Percentiles rank a stretch among this genome's conserved stretches.
phyloP scores from a whole-genome alignment of 2,797 vertebrate species.

The Pangasius djambal region DNA sequence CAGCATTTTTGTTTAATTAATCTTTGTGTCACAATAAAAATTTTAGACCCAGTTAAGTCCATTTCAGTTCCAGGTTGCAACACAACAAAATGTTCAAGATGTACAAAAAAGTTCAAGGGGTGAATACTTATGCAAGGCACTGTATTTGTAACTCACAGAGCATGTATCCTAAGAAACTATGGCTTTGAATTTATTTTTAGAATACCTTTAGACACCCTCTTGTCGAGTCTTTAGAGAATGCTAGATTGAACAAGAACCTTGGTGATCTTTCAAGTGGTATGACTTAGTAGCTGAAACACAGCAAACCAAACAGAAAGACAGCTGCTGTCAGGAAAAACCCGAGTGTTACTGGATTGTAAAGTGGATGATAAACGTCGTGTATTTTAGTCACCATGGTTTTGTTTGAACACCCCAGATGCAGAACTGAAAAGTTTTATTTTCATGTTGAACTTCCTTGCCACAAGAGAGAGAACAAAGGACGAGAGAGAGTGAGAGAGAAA shows the following conservation, averaged over 20 bases:
- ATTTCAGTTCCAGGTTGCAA: background rate
- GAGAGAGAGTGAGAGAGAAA: background rate
- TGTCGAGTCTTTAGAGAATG: background rate
- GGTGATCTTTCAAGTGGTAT: background rate
- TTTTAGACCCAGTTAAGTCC: background rate
- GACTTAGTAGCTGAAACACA: background rate
- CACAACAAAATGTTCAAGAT: background rate
- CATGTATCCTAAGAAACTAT: background rate
- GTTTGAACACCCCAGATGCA: background rate
- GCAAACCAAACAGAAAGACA: background rate
- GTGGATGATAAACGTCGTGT: background rate
- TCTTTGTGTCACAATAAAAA: background rate
- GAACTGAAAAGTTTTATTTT: constrained; percentile 8
- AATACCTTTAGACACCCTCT: background rate
- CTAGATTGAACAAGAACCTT: background rate
- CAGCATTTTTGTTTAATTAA: background rate
- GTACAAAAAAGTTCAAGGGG: background rate
- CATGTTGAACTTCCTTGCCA: background rate
- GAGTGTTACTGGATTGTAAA: background rate
- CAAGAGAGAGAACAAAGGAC: background rate
- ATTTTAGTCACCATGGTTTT: background rate
- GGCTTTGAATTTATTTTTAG: background rate
- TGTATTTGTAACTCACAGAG: background rate
- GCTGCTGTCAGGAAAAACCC: background rate
- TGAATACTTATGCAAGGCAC: background rate